A percentile compares a stretch with the other conserved stretches of the same genome.
Conservation (phyloP, 2,797 vertebrate species). For the Setipinna tenuifilis region DNA sequence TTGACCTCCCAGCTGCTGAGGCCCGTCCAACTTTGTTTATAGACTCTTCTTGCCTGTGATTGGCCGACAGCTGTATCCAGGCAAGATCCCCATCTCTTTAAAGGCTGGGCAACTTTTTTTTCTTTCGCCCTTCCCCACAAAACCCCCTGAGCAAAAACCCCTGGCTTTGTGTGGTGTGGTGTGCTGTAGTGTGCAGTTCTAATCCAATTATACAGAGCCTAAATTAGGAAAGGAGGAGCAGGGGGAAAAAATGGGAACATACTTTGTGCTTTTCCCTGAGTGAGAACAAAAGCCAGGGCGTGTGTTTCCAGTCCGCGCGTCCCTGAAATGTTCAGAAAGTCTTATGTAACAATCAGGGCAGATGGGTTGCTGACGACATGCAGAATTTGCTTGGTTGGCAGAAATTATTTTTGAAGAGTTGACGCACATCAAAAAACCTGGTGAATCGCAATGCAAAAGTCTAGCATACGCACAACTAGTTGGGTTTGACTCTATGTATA, state of each 20-base stretch:
- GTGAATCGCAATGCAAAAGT: not conserved
- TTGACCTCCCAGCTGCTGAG: conserved; percentile 46
- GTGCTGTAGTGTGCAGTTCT: conserved; percentile 16
- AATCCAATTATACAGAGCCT: conserved; percentile 33
- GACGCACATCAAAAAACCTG: not conserved
- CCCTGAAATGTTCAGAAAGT: not conserved
- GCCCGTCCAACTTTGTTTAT: conserved; percentile 36
- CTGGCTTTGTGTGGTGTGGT: not conserved
- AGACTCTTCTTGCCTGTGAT: conserved; percentile 37
- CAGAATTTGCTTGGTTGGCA: not conserved
- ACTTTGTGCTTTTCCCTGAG: conserved; percentile 2
- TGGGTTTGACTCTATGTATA: not conserved
- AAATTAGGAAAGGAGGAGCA: conserved; percentile 5
- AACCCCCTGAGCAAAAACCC: conserved; percentile 14
- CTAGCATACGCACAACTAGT: not conserved
- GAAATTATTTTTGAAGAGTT: not conserved
- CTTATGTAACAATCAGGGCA: not conserved
- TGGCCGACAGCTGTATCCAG: conserved; percentile 44
- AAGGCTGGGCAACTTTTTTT: not conserved
- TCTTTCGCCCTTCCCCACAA: not conserved
- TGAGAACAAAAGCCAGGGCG: not conserved
- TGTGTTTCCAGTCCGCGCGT: not conserved
- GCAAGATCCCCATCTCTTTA: conserved; percentile 38
- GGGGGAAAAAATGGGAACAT: not conserved
- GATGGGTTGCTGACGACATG: not conserved